Base-by-base conservation (phyloP, 2,888 invertebrate species). In the Penaeus monodon region DNA sequence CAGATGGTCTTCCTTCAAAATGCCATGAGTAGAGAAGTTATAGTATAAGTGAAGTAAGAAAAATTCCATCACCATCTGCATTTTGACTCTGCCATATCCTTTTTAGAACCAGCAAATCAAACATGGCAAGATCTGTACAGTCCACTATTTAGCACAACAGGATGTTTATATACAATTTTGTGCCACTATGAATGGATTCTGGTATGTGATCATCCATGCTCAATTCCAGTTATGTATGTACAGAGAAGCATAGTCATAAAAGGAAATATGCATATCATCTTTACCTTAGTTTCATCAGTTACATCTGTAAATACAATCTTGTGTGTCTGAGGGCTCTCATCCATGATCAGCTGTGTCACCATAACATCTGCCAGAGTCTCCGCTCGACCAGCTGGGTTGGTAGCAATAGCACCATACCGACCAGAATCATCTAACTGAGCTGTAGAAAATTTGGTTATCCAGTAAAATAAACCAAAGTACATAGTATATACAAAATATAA, bases 341-440 rank as follows among this genome's bases (percentile, higher is more conserved):
- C 84, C 49, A 88, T 77, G 64, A 86, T 80, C 27, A 88, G 84
- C 74, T 84, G 86, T 27, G 88, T 89, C 77, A 89, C 88, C 88
- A 88, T 91, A 49, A 93, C 91, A 80, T 92, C 92, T 66, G 92
- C 92, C 17, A 92, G 91, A 90, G 92, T 92, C 83, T 91, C 91
- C 7, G 92, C 91, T 76, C 92, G 91, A 38, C 93, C 93, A 68
- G 92, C 92, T 12, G 91, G 91, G 90, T 92, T 93, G 78, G 91
- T 91, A 74, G 92, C 92, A 57, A 91, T 90, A 63, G 92, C 92
- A 24, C 92, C 91, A 90, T 92, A 92, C 87, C 91, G 91, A 27
- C 92, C 93, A 68, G 92, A 91, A 88, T 93, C 92, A 87, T 92
- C 92, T 88, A 91, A 91, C 70, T 92, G 91, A 2, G 92, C 92